These are phyloP conservation scores for Natrix natrix DNA, from an alignment of 2,797 vertebrate species.

Conservation along the genomic window DNA sequence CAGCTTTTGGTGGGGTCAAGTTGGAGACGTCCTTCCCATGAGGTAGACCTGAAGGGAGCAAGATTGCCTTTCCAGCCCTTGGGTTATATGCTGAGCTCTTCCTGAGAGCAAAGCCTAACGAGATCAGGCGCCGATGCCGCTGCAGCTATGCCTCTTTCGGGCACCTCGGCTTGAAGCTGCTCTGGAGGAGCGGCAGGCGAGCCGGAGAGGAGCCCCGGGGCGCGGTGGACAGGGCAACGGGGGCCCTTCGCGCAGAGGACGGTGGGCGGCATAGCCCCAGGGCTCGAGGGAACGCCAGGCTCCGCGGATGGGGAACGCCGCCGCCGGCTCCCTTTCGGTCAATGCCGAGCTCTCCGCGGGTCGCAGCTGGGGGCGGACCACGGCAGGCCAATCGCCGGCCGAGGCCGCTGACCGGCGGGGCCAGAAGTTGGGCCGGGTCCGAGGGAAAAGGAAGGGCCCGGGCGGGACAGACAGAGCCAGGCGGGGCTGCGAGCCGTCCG, in stretches of 20 bases:
- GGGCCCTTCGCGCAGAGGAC: not conserved
- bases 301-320: not conserved
- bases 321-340: not conserved
- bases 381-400: not conserved
- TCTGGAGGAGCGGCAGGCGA: no score
- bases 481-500: not conserved
- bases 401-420: not conserved
- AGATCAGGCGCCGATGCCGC: not conserved
- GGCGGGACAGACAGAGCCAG: no score
- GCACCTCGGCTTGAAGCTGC: not conserved
- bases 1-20: not conserved
- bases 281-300: not conserved
- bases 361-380: not conserved
- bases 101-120: not conserved
- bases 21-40: no score
- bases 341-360: rapidly evolving
- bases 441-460: not conserved
- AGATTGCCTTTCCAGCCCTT: not conserved
- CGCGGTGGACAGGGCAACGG: not conserved
- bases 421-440: not conserved
- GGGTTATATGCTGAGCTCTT: not conserved
- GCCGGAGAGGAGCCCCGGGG: not conserved
- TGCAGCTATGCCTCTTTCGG: not conserved
- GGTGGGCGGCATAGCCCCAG: not conserved
- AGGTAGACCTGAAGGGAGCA: not conserved